Percentiles rank a stretch among this genome's conserved stretches.
Evolutionary conservation across 2,888 invertebrate species (phyloP).

Genomic region (Aleiodes testaceus): DNA sequence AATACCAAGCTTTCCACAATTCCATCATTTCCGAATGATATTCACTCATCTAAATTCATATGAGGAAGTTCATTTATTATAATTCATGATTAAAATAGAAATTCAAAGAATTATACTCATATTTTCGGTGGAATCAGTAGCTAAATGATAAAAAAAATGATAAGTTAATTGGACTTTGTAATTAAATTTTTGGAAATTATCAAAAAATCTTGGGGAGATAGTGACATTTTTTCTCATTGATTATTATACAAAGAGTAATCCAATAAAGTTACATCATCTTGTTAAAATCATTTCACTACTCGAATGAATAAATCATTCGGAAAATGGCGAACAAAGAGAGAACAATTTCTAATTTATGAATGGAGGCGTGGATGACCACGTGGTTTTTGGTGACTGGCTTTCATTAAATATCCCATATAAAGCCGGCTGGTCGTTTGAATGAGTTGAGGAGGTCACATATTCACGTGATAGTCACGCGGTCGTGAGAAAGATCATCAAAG

Average conservation of each 20-base stretch:
- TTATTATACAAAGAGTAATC: too few relatives aligned
- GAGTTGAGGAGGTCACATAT: slow-evolving; percentile 61
- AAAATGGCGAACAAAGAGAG: slow-evolving; percentile 39
- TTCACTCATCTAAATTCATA: neutral
- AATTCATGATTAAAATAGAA: too few relatives aligned
- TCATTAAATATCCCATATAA: slow-evolving; percentile 60
- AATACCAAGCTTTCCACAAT: slow-evolving; percentile 50
- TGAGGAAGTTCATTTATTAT: neutral
- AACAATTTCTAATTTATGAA: slow-evolving; percentile 43
- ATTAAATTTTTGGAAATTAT: too few relatives aligned
- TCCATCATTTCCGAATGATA: neutral
- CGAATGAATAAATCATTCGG: neutral
- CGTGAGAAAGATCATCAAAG: slow-evolving; percentile 53
- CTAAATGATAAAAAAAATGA: too few relatives aligned
- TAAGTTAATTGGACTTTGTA: too few relatives aligned
- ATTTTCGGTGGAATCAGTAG: too few relatives aligned
- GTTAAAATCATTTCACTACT: neutral
- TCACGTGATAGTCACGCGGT: slow-evolving; percentile 51
- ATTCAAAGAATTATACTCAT: too few relatives aligned
- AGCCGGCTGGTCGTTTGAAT: slow-evolving; percentile 56
- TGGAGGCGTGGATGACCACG: slow-evolving; percentile 46
- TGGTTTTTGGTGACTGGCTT: slow-evolving; percentile 38
- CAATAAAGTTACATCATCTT: too few relatives aligned
- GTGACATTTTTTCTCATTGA: too few relatives aligned
- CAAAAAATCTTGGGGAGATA: too few relatives aligned